These are phyloP conservation scores for Drosophila seguyi DNA, from an alignment of 1,140 invertebrate genomes.

Conservation along the genomic window DNA sequence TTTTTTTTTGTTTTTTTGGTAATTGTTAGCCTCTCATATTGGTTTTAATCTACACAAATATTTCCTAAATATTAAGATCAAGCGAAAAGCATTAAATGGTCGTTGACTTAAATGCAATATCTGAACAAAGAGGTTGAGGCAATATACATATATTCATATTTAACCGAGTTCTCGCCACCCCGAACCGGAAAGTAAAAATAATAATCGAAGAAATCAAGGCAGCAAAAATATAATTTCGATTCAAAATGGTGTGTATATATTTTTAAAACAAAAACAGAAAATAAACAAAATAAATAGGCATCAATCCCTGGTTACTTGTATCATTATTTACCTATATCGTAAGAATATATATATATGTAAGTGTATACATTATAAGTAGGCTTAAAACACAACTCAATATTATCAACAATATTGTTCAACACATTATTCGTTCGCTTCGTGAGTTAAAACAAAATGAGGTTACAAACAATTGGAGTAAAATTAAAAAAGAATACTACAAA, in stretches of 20 bases:
- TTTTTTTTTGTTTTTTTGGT: background rate
- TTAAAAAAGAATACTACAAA: constrained; percentile 28
- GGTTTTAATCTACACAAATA: constrained; percentile 18
- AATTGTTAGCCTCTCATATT: constrained; percentile 35
- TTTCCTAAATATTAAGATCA: constrained; percentile 28
- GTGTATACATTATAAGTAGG: constrained; percentile 38
- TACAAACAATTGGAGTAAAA: constrained; percentile 27
- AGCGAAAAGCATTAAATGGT: constrained; percentile 47
- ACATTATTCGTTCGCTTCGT: constrained; percentile 27
- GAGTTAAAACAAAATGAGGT: constrained; percentile 19
- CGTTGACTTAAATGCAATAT: constrained; percentile 44
- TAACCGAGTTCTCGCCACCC: constrained; percentile 2
- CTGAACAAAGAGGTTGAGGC: constrained; percentile 32
- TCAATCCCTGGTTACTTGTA: constrained; percentile 14
- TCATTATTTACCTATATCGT: constrained; percentile 22
- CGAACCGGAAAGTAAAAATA: constrained; percentile 1
- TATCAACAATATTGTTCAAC: constrained; percentile 52
- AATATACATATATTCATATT: constrained; percentile 14
- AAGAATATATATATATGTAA: constrained; percentile 30
- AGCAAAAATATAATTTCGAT: background rate
- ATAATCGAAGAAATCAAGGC: background rate
- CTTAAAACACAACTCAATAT: constrained; percentile 64
- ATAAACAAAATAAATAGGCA: constrained; percentile 13
- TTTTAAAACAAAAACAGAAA: constrained; percentile 11
- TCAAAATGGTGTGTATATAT: constrained; percentile 7